Evolutionary conservation across 2,888 invertebrate genomes (phyloP).

Genomic region (Chloroclysta siterata): DNA sequence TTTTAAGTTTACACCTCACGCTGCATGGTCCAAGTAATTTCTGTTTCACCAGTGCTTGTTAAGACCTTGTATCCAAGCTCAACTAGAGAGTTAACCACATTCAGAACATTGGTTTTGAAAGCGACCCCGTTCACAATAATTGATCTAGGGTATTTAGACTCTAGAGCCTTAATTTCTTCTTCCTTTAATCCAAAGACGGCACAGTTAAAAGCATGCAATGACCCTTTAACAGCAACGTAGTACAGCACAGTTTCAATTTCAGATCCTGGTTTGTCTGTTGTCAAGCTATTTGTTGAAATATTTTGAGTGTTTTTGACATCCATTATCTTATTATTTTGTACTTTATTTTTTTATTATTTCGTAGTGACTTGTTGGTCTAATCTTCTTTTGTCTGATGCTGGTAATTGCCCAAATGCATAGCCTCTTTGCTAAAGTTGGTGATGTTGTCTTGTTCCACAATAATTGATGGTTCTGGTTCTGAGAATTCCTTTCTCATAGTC

Average conservation of each 20-base stretch:
- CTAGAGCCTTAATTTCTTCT: slow-evolving; percentile 88
- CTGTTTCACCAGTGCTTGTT: slow-evolving; percentile 91
- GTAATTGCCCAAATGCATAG: slow-evolving; percentile 76
- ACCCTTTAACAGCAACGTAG: slow-evolving; percentile 92
- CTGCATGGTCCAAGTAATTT: slow-evolving; percentile 93
- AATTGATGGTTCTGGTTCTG: slow-evolving; percentile 91
- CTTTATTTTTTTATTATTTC: not conserved
- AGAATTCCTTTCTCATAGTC: slow-evolving; percentile 96
- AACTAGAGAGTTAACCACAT: slow-evolving; percentile 89
- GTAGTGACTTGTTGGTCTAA: slow-evolving; percentile 65
- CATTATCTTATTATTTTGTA: slow-evolving; percentile 54
- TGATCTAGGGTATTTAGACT: slow-evolving; percentile 88
- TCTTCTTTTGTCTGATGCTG: slow-evolving; percentile 77
- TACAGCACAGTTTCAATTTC: slow-evolving; percentile 85
- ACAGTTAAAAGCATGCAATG: slow-evolving; percentile 89
- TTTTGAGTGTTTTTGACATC: slow-evolving; percentile 71
- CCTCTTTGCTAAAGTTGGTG: slow-evolving; percentile 86
- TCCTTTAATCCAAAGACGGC: slow-evolving; percentile 90
- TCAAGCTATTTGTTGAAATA: slow-evolving; percentile 60
- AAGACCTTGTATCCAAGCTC: slow-evolving; percentile 92
- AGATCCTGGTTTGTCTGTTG: slow-evolving; percentile 52
- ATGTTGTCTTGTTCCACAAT: slow-evolving; percentile 86
- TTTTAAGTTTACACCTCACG: slow-evolving; percentile 86
- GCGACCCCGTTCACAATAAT: slow-evolving; percentile 89
- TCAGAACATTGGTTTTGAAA: slow-evolving; percentile 88